phyloP scores from a whole-genome alignment of 2,888 invertebrate species.

The Pardosa pseudoannulata region DNA sequence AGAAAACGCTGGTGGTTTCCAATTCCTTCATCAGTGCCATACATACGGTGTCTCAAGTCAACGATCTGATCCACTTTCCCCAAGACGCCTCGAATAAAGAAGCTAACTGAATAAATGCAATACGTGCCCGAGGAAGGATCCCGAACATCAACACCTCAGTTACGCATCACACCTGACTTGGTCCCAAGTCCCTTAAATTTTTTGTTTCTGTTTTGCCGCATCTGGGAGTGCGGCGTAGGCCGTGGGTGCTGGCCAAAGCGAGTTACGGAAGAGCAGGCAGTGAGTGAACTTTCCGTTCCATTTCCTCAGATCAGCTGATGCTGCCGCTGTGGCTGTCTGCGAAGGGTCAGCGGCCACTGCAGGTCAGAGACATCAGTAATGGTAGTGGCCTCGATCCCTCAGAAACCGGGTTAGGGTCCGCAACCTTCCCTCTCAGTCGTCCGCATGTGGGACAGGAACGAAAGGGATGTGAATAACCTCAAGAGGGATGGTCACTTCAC shows the following conservation, averaged over 20 bases:
- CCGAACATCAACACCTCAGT: too few relatives aligned
- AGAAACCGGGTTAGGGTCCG: slow-evolving; percentile 71
- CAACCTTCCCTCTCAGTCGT: slow-evolving; percentile 61
- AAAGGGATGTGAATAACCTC: slow-evolving; percentile 71
- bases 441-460: slow-evolving; percentile 62
- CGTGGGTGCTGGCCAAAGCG: slow-evolving; percentile 45
- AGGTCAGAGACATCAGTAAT: slow-evolving; percentile 71
- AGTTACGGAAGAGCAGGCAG: slow-evolving; percentile 58
- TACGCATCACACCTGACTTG: too few relatives aligned
- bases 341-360: slow-evolving; percentile 68
- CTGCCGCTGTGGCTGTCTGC: slow-evolving; percentile 34
- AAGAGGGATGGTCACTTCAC: slow-evolving; percentile 35
- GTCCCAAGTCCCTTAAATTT: not conserved
- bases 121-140: too few relatives aligned
- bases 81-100: too few relatives aligned
- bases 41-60: too few relatives aligned
- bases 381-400: slow-evolving; percentile 70
- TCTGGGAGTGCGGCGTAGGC: not conserved
- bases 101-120: too few relatives aligned
- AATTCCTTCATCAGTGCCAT: too few relatives aligned
- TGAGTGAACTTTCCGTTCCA: slow-evolving; percentile 71
- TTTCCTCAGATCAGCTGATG: slow-evolving; percentile 57
- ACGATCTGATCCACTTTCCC: too few relatives aligned
- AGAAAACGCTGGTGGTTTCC: too few relatives aligned
- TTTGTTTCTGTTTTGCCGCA: not conserved